Conservation (phyloP, 2,113 vertebrate species). For the Erythrolamprus reginae region DNA sequence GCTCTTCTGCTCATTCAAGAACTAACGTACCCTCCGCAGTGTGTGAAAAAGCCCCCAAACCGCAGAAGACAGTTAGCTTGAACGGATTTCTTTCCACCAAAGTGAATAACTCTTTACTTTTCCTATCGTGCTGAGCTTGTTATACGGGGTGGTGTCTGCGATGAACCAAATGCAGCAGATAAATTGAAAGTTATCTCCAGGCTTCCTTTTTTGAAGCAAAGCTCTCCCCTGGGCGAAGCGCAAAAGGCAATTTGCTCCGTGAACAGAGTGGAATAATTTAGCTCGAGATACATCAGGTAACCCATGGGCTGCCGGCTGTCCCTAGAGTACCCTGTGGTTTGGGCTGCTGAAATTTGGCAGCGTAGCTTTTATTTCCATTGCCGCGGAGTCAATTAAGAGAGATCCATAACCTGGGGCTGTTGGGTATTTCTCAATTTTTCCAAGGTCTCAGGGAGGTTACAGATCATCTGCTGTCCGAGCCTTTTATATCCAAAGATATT, state of each 20-base stretch:
- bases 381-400: neutral
- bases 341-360: neutral
- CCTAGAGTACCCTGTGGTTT: neutral
- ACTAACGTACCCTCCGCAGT: neutral
- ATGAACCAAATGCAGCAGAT: too few species aligned
- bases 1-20: neutral
- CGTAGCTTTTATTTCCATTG: neutral
- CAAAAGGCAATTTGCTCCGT: neutral
- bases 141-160: neutral
- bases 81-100: neutral
- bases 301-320: neutral
- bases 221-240: neutral
- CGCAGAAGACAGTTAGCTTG: neutral
- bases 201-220: neutral
- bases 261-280: neutral
- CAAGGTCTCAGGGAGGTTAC: neutral
- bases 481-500: too few species aligned
- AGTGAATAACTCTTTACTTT: neutral
- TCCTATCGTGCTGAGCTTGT: neutral
- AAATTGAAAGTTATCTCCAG: neutral
- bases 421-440: neutral
- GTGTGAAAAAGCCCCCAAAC: neutral
- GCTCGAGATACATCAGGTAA: neutral
- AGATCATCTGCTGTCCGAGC: neutral
- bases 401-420: neutral